Percentiles rank a stretch among this genome's conserved stretches.
phyloP scores from a whole-genome alignment of 2,113 vertebrate genomes.

The Ochotona curzoniae region DNA sequence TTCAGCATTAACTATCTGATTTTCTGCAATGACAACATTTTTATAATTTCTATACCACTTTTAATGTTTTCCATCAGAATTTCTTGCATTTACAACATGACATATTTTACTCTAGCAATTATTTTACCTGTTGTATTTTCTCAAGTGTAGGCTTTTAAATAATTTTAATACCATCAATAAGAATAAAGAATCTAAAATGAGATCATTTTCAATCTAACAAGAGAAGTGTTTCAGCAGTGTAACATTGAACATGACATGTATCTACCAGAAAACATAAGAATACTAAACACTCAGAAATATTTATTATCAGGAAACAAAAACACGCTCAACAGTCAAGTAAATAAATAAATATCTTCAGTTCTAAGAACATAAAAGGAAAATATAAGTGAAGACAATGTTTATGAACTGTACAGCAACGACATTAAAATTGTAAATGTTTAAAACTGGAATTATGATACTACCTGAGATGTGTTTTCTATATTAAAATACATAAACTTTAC shows the following conservation, averaged over 20 bases:
- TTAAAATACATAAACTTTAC: neutral
- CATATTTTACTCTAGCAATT: conserved; percentile 4
- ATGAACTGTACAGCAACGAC: conserved; percentile 2
- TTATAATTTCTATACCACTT: conserved; percentile 8
- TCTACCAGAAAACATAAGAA: neutral
- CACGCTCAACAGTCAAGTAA: neutral
- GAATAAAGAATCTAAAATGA: neutral
- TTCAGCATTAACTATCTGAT: neutral
- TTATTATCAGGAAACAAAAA: conserved; percentile 26
- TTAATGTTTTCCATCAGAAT: conserved; percentile 25
- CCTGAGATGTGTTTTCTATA: neutral
- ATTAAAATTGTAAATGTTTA: conserved; percentile 7
- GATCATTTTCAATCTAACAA: conserved; percentile 9
- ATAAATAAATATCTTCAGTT: conserved; percentile 8
- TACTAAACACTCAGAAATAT: conserved; percentile 23
- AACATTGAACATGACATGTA: neutral
- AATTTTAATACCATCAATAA: conserved; percentile 10
- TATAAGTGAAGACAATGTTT: neutral
- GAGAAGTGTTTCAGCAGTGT: neutral
- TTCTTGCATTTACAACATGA: conserved; percentile 18
- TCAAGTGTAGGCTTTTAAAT: neutral
- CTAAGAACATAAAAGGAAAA: neutral
- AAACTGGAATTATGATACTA: neutral
- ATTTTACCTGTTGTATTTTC: neutral
- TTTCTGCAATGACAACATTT: neutral